phyloP scores from a whole-genome alignment of 2,113 vertebrate species.

The Spilogale gracilis region DNA sequence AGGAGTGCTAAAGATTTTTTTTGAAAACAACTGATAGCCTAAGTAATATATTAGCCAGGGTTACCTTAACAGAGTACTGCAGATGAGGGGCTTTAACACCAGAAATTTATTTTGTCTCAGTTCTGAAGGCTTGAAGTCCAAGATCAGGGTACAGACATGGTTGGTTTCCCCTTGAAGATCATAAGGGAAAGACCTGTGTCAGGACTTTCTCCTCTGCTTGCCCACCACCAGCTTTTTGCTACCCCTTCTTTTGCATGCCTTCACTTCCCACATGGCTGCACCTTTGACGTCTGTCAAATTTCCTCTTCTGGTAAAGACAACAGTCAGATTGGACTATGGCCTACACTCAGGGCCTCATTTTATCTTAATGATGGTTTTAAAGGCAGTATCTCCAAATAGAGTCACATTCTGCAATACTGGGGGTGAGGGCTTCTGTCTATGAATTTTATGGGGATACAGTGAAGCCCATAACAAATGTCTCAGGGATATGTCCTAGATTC shows the following conservation, averaged over 20 bases:
- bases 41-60: background rate
- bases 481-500: background rate
- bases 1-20: background rate
- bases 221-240: background rate
- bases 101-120: background rate
- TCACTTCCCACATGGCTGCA: background rate
- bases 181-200: too few relatives aligned
- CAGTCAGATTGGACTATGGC: background rate
- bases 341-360: background rate
- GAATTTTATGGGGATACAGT: background rate
- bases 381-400: background rate
- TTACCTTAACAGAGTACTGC: background rate
- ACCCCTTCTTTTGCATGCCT: background rate
- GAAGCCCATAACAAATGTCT: background rate
- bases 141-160: background rate
- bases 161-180: background rate
- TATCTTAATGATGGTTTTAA: background rate
- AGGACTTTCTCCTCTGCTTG: background rate
- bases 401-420: background rate
- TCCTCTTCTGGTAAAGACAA: background rate
- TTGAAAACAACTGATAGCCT: background rate
- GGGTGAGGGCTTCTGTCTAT: background rate
- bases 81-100: background rate
- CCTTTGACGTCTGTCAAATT: background rate
- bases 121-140: background rate